Conservation (phyloP, 2,888 invertebrate genomes). For the Byasa hedistus region DNA sequence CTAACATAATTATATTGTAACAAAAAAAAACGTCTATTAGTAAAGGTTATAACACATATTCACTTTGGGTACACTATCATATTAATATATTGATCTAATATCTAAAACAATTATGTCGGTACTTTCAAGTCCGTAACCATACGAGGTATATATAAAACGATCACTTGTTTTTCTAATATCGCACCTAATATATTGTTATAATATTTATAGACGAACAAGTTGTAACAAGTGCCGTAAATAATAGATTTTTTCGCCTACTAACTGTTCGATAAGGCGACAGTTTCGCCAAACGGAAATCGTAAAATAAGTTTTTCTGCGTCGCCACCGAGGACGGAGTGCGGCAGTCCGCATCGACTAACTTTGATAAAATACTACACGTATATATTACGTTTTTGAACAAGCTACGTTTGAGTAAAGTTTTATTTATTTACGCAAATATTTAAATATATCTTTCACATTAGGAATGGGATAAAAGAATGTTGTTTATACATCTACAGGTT, state of each 20-base stretch:
- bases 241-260: conserved; percentile 61
- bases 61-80: no score
- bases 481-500: background rate
- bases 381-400: conserved; percentile 10
- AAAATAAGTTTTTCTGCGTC: conserved; percentile 73
- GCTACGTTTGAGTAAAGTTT: conserved; percentile 2
- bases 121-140: background rate
- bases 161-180: background rate
- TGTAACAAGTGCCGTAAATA: conserved; percentile 68
- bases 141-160: background rate
- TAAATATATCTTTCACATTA: background rate
- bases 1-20: no score
- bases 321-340: conserved; percentile 42
- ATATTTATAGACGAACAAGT: conserved; percentile 47
- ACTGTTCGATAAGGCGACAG: conserved; percentile 59
- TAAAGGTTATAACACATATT: no score
- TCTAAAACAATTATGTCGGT: background rate
- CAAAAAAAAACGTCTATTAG: no score
- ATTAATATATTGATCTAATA: no score
- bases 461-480: background rate
- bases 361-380: conserved; percentile 28
- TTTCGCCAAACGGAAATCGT: conserved; percentile 71
- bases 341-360: conserved; percentile 42
- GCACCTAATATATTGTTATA: conserved; percentile 35
- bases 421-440: conserved; percentile 10